Percentiles rank a stretch among this genome's conserved stretches.
Conservation (phyloP, 1,140 invertebrate species). For the Musca vetustissima region DNA sequence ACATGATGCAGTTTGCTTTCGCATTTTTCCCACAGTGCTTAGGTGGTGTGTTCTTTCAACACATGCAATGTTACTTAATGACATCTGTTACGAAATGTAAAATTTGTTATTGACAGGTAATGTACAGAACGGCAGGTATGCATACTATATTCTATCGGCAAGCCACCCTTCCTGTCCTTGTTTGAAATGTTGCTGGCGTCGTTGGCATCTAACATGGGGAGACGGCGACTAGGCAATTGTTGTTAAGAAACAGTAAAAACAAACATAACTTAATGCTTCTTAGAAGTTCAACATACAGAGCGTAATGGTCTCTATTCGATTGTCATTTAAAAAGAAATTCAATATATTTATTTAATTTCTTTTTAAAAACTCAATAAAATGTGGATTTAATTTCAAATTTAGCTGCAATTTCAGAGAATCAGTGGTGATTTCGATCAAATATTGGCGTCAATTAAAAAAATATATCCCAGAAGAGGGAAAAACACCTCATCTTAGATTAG, state of each 20-base stretch:
- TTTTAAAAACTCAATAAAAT: constrained; percentile 16
- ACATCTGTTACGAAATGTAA: constrained; percentile 13
- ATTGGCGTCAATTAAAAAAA: constrained; percentile 21
- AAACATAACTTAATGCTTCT: neutral
- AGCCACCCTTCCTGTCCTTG: no score
- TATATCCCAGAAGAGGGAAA: neutral
- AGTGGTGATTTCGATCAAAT: constrained; percentile 9
- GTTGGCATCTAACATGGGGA: no score
- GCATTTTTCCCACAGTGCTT: constrained; percentile 8
- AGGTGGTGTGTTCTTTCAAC: neutral
- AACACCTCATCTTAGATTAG: constrained; percentile 1
- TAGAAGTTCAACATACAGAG: neutral
- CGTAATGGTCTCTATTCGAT: no score
- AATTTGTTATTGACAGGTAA: constrained; percentile 16
- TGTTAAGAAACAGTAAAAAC: no score
- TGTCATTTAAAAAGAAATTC: constrained; percentile 13
- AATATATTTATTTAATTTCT: constrained; percentile 20
- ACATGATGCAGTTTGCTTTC: neutral
- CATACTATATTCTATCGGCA: no score
- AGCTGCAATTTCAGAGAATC: constrained; percentile 2
- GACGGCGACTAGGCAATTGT: no score
- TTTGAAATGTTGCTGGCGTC: no score
- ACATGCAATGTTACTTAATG: constrained; percentile 12
- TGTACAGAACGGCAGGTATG: neutral
- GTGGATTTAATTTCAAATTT: constrained; percentile 18